Base-by-base conservation (phyloP, 2,888 invertebrate genomes). In the Seladonia tumulorum region DNA sequence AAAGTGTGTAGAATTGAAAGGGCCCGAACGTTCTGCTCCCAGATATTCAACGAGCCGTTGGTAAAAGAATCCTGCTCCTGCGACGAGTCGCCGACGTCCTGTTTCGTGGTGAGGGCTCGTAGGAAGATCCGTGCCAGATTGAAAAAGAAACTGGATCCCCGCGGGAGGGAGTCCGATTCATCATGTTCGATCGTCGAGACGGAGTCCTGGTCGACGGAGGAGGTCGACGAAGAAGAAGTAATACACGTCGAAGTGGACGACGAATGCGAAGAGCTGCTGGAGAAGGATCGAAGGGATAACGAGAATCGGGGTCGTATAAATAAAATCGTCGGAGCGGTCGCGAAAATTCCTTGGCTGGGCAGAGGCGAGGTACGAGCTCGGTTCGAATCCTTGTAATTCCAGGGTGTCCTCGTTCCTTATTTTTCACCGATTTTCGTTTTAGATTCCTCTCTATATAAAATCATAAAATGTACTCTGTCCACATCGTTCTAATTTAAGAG, bases 31-130 rank as follows among this genome's bases (percentile, higher is more conserved):
- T 53, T 53, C 10, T 5, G 5, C 35, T 39, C 68, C 16, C 79
- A 93, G 94, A 92, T 94, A 87, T 93, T 94, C 76, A 92, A 93
- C 79, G 92, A 93, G 76, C 90, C 92, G 60, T 86, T 90, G 8
- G 74, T 72, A 14, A 87, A 25, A 42, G 88, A 85, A 7, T 10
- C 83, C 16, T 79, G 83, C 16, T 90, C 87, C 60, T 89, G 91
- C 73, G 90, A 88, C 39, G 92, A 91, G 47, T 88, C 89, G 53
- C 86, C 88, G 42, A 88, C 90, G 35, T 90, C 90, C 22, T 91
- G 92, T 68, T 93, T 94, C 86, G 89, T 91, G 14, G 79, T 91
- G 14, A 90, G 88, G 68, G 92, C 91, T 1, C 90, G 85, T 53
- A 90, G 91, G 70, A 93, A 85, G 66, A 63, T 88, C 25, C 86